Base-by-base conservation (phyloP, 23 tunicate genomes). In the Styela plicata region DNA sequence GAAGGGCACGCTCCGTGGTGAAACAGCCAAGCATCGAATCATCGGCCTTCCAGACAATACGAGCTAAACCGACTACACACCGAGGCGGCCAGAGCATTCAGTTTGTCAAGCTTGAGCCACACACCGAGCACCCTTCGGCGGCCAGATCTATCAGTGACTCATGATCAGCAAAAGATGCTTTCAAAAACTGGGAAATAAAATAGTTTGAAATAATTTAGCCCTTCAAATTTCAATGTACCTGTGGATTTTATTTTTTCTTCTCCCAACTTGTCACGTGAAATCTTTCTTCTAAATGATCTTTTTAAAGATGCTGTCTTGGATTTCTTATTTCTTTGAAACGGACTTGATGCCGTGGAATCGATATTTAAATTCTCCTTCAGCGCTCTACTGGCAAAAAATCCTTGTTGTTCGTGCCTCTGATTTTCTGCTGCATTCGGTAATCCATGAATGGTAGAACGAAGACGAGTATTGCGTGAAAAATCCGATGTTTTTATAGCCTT, bases 281-380 rank as follows among this genome's bases (percentile, higher is more conserved):
- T 18, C 31, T 67, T 67, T 24, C 71, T 22, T 24, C 31, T 67
- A 0, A 67, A 67, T 18, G 71, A 67, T 22, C 71, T 67, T 67
- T 29, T 27, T 22, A 67, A 22, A 22, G 71, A 67, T 29, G 71
- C 1, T 16, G 71, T 67, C 13, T 13, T 7, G 19, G 71, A 25
- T 29, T 67, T 67, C 22, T 67, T 67, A 24, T 29, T 29, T 67
- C 71, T 67, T 67, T 67, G 23, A 67, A 67, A 67, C 0, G 71
- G 22, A 67, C 24, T 67, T 24, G 71, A 29, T 0, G 24, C 71
- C n/a, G 71, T 13, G 22, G 71, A 29, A 0, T 22, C 71, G 22
- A 29, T 0, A 1, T 67, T 29, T 16, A 16, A 17, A 44, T 13
- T 44, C 57, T 44, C 10, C 57, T 44, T 44, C 13, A 13, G 57